Evolutionary conservation across 2,888 invertebrate species (phyloP).

Genomic region (Dicroscelio sp.): DNA sequence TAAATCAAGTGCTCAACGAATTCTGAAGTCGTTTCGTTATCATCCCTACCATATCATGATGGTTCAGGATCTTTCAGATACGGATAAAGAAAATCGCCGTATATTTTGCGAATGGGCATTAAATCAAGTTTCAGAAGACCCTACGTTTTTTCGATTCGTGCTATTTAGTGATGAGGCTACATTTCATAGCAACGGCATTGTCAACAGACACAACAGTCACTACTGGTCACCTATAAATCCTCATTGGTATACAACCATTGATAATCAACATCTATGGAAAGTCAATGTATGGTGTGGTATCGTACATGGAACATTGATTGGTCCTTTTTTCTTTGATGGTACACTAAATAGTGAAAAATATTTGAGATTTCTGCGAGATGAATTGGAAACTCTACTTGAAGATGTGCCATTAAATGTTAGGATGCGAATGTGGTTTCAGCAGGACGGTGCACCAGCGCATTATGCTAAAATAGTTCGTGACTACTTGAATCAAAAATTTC

Average conservation of each 20-base stretch:
- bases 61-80: conserved; percentile 25
- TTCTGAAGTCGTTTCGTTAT: not conserved
- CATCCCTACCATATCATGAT: not conserved
- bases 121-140: conserved; percentile 20
- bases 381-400: conserved; percentile 62
- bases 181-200: conserved; percentile 81
- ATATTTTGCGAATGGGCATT: conserved; percentile 64
- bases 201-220: conserved; percentile 86
- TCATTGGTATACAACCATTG: conserved; percentile 80
- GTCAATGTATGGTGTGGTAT: conserved; percentile 77
- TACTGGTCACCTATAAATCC: conserved; percentile 86
- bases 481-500: conserved; percentile 56
- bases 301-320: conserved; percentile 60
- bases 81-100: conserved; percentile 17
- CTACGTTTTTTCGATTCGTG: conserved; percentile 63
- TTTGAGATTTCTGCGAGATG: conserved; percentile 78
- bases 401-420: conserved; percentile 67
- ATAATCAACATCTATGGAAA: conserved; percentile 83
- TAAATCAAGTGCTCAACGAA: not conserved
- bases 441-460: conserved; percentile 86
- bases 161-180: conserved; percentile 86
- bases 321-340: conserved; percentile 81
- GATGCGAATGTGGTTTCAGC: conserved; percentile 74
- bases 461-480: conserved; percentile 61
- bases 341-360: conserved; percentile 75